These are phyloP conservation scores for Rhabdornis inornatus DNA, from an alignment of 2,113 vertebrate species.

Conservation along the genomic window DNA sequence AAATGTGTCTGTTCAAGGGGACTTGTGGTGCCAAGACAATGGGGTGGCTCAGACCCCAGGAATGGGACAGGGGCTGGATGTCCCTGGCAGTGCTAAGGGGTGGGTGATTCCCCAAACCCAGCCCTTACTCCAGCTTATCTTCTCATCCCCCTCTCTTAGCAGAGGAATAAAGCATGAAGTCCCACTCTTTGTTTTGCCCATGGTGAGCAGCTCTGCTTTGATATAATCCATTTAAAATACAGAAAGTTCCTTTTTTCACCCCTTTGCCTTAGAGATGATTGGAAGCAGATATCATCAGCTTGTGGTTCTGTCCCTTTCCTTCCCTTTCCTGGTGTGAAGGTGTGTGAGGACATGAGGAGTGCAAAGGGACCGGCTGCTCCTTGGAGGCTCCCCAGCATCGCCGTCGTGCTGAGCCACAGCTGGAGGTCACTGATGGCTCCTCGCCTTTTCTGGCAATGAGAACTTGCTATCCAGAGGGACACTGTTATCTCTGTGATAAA, in stretches of 20 bases:
- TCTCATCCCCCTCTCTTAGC: not conserved
- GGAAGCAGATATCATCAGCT: not conserved
- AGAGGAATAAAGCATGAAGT: not conserved
- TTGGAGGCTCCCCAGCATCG: accelerated
- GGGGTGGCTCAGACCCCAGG: not conserved
- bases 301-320: not conserved
- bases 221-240: not conserved
- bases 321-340: not conserved
- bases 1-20: accelerated
- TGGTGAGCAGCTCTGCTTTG: not conserved
- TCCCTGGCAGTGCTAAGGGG: not conserved
- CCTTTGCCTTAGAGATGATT: not conserved
- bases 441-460: not conserved
- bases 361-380: accelerated
- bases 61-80: not conserved
- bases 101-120: not conserved
- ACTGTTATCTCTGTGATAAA: not conserved
- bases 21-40: accelerated
- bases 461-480: not conserved
- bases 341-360: not conserved
- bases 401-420: accelerated
- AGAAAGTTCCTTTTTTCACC: not conserved
- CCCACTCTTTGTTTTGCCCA: not conserved
- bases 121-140: not conserved
- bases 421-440: not conserved